These are phyloP conservation scores for Callospermophilus lateralis DNA, from an alignment of 2,113 vertebrate species.

Conservation along the genomic window DNA sequence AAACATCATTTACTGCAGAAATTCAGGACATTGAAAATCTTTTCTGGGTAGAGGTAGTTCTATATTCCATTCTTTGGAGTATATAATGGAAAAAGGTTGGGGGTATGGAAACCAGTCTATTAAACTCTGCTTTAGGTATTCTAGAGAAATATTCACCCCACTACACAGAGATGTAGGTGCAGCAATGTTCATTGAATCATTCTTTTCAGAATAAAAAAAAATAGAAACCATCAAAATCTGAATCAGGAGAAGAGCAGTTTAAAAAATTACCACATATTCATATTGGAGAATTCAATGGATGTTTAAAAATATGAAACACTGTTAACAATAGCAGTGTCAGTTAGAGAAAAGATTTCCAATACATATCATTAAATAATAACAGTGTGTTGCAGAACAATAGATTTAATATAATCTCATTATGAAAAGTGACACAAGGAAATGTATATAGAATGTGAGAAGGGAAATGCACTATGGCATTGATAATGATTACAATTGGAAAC, in stretches of 20 bases:
- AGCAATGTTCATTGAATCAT: conserved; percentile 1
- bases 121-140: conserved; percentile 12
- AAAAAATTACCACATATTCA: conserved; percentile 8
- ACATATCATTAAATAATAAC: conserved; percentile 44
- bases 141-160: conserved; percentile 19
- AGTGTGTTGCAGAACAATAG: conserved; percentile 32
- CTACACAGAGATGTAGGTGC: background rate
- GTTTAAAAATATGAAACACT: conserved; percentile 29
- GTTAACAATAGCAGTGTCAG: conserved; percentile 13
- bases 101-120: background rate
- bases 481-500: conserved; percentile 23
- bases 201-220: conserved; percentile 40
- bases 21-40: conserved; percentile 33
- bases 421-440: conserved; percentile 1
- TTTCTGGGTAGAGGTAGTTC: background rate
- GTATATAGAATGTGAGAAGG: background rate
- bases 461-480: background rate
- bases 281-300: background rate
- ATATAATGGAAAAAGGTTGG: background rate
- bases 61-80: background rate
- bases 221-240: background rate
- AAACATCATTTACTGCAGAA: conserved; percentile 39
- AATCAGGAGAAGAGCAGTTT: background rate
- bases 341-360: conserved; percentile 25
- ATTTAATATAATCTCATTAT: conserved; percentile 36